Evolutionary conservation across 2,888 invertebrate genomes (phyloP).

Genomic region (Blera fallax): DNA sequence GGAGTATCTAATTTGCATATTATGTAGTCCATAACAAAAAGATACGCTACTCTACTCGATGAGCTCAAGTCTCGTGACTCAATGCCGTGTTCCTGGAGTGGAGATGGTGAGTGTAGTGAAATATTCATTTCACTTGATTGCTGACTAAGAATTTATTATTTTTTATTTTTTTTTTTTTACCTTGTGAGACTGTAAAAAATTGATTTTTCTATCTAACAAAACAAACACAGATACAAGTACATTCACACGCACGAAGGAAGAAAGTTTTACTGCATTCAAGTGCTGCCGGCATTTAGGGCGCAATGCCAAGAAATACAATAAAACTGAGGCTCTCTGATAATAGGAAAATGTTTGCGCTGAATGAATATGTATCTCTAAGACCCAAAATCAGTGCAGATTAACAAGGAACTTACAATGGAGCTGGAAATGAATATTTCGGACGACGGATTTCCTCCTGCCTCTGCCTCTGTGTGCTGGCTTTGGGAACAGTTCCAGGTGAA

Average conservation of each 20-base stretch:
- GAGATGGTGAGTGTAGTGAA: not conserved
- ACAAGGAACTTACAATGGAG: slow-evolving; percentile 35
- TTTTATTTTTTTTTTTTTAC: slow-evolving; percentile 24
- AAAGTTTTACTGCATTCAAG: slow-evolving; percentile 67
- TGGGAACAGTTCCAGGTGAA: slow-evolving; percentile 57
- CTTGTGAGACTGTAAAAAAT: slow-evolving; percentile 28
- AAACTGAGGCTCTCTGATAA: slow-evolving; percentile 17
- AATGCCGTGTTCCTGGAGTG: slow-evolving; percentile 15
- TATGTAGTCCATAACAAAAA: slow-evolving; percentile 59
- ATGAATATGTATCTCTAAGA: slow-evolving; percentile 18
- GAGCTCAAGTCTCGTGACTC: slow-evolving; percentile 43
- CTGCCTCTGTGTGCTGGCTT: not conserved
- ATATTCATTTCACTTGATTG: slow-evolving; percentile 49
- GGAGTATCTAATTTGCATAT: slow-evolving; percentile 62
- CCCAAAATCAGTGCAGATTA: slow-evolving; percentile 7
- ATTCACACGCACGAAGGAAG: slow-evolving; percentile 17
- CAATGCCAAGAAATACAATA: slow-evolving; percentile 59
- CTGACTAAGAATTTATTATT: slow-evolving; percentile 40
- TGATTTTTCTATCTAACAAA: slow-evolving; percentile 8
- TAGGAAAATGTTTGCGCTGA: slow-evolving; percentile 28
- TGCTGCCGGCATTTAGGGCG: slow-evolving; percentile 66
- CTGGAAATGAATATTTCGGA: slow-evolving; percentile 33
- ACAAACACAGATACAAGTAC: slow-evolving; percentile 2
- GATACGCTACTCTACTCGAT: slow-evolving; percentile 28
- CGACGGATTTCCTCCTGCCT: not conserved